phyloP scores from a whole-genome alignment of 2,888 invertebrate species.

The Mechanitis mazaeus region DNA sequence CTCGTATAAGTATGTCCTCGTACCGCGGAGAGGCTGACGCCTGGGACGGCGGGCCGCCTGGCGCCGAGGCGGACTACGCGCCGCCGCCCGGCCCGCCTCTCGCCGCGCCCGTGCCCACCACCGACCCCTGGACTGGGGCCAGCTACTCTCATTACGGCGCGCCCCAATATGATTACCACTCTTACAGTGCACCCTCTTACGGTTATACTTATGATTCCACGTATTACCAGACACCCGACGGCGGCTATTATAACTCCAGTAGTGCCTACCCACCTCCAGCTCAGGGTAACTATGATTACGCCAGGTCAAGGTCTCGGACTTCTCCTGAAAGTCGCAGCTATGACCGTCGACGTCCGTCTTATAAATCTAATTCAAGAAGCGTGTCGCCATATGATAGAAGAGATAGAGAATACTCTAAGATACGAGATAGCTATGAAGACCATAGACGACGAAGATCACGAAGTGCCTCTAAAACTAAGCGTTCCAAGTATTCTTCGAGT shows the following conservation, averaged over 20 bases:
- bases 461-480: constrained; percentile 47
- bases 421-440: constrained; percentile 48
- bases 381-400: constrained; percentile 50
- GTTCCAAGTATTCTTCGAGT: constrained; percentile 58
- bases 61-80: constrained; percentile 71
- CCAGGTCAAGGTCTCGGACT: constrained; percentile 36
- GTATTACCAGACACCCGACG: constrained; percentile 50
- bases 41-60: constrained; percentile 75
- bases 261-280: constrained; percentile 35
- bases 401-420: constrained; percentile 48
- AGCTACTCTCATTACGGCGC: constrained; percentile 63
- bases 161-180: constrained; percentile 55
- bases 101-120: constrained; percentile 54
- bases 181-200: constrained; percentile 49
- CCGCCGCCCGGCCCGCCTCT: constrained; percentile 57
- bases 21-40: constrained; percentile 60
- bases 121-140: constrained; percentile 70
- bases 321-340: constrained; percentile 39
- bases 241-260: constrained; percentile 43
- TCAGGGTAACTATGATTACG: constrained; percentile 36
- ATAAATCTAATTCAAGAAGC: constrained; percentile 52
- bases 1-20: constrained; percentile 68
- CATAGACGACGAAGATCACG: constrained; percentile 44
- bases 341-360: constrained; percentile 40
- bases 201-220: constrained; percentile 51